A percentile compares a stretch with the other conserved stretches of the same genome.
Conservation (phyloP, 2,113 vertebrate genomes). For the Prunella himalayana region DNA sequence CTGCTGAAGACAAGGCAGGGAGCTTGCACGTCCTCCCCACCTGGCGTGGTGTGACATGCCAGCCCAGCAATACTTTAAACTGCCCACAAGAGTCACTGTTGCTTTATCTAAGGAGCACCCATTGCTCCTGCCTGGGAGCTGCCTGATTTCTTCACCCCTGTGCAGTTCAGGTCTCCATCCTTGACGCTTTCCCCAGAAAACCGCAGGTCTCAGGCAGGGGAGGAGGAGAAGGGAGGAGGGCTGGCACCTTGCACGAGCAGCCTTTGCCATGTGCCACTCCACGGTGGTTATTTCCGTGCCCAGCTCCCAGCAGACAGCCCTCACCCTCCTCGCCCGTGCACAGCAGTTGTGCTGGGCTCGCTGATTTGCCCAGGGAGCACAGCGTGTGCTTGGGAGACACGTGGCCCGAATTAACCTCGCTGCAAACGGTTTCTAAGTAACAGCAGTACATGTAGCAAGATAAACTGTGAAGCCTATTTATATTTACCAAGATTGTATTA, state of each 20-base stretch:
- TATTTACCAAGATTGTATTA: conserved; percentile 71
- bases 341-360: neutral
- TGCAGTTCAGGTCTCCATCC: neutral
- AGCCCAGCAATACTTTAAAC: conserved; percentile 15
- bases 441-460: neutral
- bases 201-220: fast-evolving
- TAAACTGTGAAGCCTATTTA: conserved; percentile 52
- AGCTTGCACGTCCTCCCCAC: fast-evolving
- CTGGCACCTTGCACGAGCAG: fast-evolving
- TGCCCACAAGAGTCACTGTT: conserved; percentile 63
- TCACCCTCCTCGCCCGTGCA: neutral
- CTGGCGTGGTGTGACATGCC: fast-evolving
- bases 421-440: conserved; percentile 56
- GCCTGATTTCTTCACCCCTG: neutral
- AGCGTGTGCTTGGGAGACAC: neutral
- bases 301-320: neutral
- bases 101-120: neutral
- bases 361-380: conserved; percentile 6
- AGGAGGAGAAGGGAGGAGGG: neutral
- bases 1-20: fast-evolving
- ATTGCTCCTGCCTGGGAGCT: neutral
- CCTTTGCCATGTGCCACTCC: neutral
- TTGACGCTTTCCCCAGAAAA: fast-evolving
- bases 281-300: neutral
- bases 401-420: conserved; percentile 58